A percentile compares a stretch with the other conserved stretches of the same genome.
These are phyloP conservation scores for Arbacia lixula DNA, from an alignment of 53 echinoderm and acorn worm genomes.

Conservation along the genomic window DNA sequence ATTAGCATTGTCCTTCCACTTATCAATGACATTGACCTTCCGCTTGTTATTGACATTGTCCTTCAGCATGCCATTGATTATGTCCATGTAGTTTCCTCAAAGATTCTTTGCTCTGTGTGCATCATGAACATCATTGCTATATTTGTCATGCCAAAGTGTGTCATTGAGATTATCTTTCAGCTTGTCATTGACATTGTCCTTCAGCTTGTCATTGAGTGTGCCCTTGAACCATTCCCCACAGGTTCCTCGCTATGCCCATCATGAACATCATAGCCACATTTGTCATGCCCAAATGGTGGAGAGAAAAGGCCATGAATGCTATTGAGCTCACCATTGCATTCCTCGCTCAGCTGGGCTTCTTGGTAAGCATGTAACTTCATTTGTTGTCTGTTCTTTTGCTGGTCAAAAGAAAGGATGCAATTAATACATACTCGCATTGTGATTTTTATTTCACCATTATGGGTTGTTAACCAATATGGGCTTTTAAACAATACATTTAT, in stretches of 20 bases:
- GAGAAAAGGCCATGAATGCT: conserved; percentile 94
- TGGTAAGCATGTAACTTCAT: no score
- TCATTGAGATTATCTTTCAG: no score
- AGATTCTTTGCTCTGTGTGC: conserved; percentile 86
- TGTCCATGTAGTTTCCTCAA: background rate
- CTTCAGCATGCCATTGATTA: background rate
- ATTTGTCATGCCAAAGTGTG: conserved; percentile 89
- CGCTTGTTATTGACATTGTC: no score
- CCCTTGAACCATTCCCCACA: background rate
- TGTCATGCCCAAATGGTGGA: conserved; percentile 94
- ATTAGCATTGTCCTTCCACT: no score
- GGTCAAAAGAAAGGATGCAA: no score
- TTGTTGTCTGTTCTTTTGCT: no score
- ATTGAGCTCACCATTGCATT: conserved; percentile 86
- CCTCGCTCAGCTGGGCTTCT: conserved; percentile 79
- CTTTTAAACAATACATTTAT: no score
- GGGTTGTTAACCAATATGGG: no score
- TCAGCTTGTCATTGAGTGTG: conserved; percentile 11
- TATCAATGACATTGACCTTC: background rate
- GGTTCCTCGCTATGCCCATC: conserved; percentile 84
- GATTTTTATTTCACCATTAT: no score
- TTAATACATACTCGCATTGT: no score
- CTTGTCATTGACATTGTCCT: background rate
- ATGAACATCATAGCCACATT: conserved; percentile 88
- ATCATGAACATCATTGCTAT: conserved; percentile 88